Conservation (phyloP, 1,140 invertebrate genomes). For the Solenopsis invicta region DNA sequence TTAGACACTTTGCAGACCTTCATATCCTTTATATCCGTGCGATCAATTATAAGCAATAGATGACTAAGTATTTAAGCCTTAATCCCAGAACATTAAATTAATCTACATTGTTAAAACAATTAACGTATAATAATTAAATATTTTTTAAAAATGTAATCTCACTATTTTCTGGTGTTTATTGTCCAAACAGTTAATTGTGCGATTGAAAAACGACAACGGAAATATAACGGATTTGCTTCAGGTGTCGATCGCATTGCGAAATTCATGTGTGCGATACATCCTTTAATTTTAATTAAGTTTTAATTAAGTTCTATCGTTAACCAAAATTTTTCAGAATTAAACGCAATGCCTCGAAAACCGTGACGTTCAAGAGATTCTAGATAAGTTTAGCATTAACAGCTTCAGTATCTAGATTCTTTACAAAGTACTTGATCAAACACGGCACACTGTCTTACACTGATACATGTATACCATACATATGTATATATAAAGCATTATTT, state of each 20-base stretch:
- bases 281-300: constrained; percentile 13
- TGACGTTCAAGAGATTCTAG: constrained; percentile 33
- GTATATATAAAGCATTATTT: constrained; percentile 75
- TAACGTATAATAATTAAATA: constrained; percentile 30
- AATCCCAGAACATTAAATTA: constrained; percentile 64
- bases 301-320: constrained; percentile 4
- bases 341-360: neutral
- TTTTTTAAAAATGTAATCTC: neutral
- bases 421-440: constrained; percentile 63
- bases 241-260: neutral
- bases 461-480: constrained; percentile 74
- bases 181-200: constrained; percentile 61
- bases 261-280: neutral
- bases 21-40: constrained; percentile 10
- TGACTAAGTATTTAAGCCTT: constrained; percentile 41
- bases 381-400: constrained; percentile 57
- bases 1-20: constrained; percentile 52
- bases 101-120: constrained; percentile 18
- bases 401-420: constrained; percentile 64
- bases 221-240: constrained; percentile 2
- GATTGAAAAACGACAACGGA: neutral
- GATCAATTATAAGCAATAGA: constrained; percentile 14
- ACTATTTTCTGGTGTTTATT: constrained; percentile 54
- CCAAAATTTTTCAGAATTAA: neutral
- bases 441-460: constrained; percentile 67